A percentile compares a stretch with the other conserved stretches of the same genome.
These are phyloP conservation scores for Intellagama lesueurii DNA, from an alignment of 2,797 vertebrate genomes.

Conservation along the genomic window DNA sequence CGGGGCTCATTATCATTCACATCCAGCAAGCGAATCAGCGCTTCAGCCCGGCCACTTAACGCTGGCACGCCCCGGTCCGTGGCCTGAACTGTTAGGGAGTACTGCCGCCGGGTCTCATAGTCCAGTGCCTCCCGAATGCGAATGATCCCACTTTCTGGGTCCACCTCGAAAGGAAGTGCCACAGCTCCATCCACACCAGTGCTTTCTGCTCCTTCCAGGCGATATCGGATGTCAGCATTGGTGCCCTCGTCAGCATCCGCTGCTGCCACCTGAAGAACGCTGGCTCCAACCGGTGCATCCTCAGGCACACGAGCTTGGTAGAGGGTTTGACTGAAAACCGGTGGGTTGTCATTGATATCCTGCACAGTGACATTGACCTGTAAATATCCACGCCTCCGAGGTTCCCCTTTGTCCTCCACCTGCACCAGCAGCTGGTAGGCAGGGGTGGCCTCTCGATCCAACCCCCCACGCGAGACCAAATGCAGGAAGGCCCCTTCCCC, in stretches of 20 bases:
- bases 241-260: constrained; percentile 92
- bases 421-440: constrained; percentile 93
- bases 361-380: constrained; percentile 97
- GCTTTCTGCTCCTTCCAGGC: constrained; percentile 84
- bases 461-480: constrained; percentile 91
- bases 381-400: constrained; percentile 90
- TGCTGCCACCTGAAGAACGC: constrained; percentile 89
- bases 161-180: constrained; percentile 92
- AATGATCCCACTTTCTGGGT: constrained; percentile 91
- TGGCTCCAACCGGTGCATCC: constrained; percentile 90
- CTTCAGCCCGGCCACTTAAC: constrained; percentile 90
- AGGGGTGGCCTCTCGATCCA: constrained; percentile 91
- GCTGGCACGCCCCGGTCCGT: constrained; percentile 89
- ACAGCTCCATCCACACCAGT: constrained; percentile 56
- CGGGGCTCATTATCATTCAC: constrained; percentile 97
- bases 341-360: constrained; percentile 97
- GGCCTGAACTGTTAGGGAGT: constrained; percentile 93
- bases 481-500: constrained; percentile 98
- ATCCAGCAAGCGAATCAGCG: constrained; percentile 90
- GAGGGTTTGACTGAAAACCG: constrained; percentile 88
- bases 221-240: constrained; percentile 92
- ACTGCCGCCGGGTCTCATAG: constrained; percentile 90
- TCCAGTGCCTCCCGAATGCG: constrained; percentile 91
- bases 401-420: constrained; percentile 96
- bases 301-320: constrained; percentile 92